These are phyloP conservation scores for Lordiphosa andalusiaca DNA, from an alignment of 2,888 invertebrate species.

Conservation along the genomic window DNA sequence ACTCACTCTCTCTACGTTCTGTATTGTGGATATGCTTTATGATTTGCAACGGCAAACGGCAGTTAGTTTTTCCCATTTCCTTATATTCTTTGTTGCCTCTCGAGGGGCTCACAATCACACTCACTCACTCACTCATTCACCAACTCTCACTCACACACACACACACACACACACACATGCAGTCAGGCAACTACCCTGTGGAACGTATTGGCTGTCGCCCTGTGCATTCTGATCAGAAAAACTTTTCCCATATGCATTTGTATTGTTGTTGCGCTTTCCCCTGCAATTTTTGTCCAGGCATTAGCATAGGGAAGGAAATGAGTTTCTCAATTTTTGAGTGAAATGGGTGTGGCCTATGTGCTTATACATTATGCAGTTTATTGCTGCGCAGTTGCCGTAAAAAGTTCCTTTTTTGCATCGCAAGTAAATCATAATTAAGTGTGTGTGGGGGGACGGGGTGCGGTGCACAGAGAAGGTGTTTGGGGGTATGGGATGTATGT, in stretches of 20 bases:
- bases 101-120: constrained; percentile 32
- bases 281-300: constrained; percentile 47
- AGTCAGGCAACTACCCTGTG: constrained; percentile 69
- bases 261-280: constrained; percentile 41
- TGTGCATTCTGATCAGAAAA: constrained; percentile 68
- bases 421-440: constrained; percentile 59
- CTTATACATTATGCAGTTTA: constrained; percentile 11
- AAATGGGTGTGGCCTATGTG: constrained; percentile 72
- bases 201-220: constrained; percentile 57
- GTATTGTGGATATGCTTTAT: constrained; percentile 54
- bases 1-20: constrained; percentile 3
- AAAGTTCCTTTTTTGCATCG: constrained; percentile 30
- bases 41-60: constrained; percentile 60
- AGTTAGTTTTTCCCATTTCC: constrained; percentile 47
- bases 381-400: constrained; percentile 58
- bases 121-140: constrained; percentile 35
- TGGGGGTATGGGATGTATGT: neutral
- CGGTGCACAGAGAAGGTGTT: constrained; percentile 16
- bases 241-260: constrained; percentile 11
- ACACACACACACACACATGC: constrained; percentile 21
- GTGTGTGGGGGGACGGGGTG: too few relatives aligned
- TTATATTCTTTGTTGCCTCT: constrained; percentile 51
- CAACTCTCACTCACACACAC: neutral
- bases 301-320: constrained; percentile 63
- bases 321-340: constrained; percentile 42